Percentiles rank a stretch among this genome's conserved stretches.
phyloP scores from a whole-genome alignment of 2,797 vertebrate species.

The Channallabes apus region DNA sequence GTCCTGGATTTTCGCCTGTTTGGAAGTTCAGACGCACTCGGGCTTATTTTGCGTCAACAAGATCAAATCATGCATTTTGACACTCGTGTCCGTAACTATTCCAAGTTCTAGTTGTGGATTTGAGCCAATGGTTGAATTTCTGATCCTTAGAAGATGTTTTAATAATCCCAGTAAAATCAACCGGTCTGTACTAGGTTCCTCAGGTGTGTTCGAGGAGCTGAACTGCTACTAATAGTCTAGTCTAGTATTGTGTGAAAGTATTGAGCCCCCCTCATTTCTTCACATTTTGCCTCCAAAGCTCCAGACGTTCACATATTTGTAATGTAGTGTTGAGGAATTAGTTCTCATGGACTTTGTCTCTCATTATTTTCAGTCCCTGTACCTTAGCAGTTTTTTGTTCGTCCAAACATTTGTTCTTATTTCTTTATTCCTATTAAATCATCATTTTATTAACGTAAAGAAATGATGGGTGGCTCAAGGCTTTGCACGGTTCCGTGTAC shows the following conservation, averaged over 20 bases:
- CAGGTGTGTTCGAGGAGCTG: neutral
- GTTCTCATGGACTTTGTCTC: too few species aligned
- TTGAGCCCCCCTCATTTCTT: too few species aligned
- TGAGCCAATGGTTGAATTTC: neutral
- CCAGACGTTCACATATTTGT: too few species aligned
- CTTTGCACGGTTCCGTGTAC: too few species aligned
- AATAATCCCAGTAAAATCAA: neutral
- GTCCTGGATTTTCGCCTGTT: neutral
- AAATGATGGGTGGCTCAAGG: too few species aligned
- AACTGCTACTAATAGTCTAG: neutral
- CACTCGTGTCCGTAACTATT: neutral
- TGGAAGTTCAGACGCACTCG: neutral
- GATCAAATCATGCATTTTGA: neutral
- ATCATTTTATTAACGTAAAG: too few species aligned
- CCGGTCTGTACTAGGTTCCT: neutral
- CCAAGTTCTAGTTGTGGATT: neutral
- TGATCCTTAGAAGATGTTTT: neutral
- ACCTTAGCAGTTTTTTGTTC: too few species aligned
- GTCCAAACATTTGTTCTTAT: too few species aligned
- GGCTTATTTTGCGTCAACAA: neutral
- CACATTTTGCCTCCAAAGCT: too few species aligned
- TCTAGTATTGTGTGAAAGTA: neutral
- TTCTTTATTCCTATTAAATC: too few species aligned
- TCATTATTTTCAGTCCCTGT: too few species aligned
- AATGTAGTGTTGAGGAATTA: too few species aligned